Evolutionary conservation across 2,888 invertebrate species (phyloP).

Genomic region (Cybosia mesomella): DNA sequence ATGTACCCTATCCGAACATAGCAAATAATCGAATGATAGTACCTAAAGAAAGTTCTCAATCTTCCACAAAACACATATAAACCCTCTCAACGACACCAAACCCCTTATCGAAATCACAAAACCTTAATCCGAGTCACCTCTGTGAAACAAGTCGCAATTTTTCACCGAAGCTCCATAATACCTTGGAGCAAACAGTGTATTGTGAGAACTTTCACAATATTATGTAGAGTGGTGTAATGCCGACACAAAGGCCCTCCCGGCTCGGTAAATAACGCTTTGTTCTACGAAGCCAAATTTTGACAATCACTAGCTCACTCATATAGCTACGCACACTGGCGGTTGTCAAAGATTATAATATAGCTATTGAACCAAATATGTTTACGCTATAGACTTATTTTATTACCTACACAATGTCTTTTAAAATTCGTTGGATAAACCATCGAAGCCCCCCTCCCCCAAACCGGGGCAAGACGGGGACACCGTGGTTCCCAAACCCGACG

Average conservation of each 20-base stretch:
- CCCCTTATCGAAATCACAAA: conserved; percentile 25
- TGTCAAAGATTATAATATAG: conserved; percentile 68
- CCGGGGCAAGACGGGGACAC: too few relatives aligned
- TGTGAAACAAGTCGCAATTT: conserved; percentile 67
- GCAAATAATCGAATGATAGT: background rate
- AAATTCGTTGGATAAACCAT: background rate
- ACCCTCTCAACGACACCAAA: conserved; percentile 15
- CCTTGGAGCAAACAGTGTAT: conserved; percentile 79
- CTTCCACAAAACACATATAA: conserved; percentile 12
- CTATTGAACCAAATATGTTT: background rate
- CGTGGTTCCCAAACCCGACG: too few relatives aligned
- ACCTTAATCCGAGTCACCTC: conserved; percentile 68
- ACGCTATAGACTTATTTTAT: background rate
- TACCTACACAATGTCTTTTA: background rate
- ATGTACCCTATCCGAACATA: background rate
- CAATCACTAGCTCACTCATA: conserved; percentile 85
- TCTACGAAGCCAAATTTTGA: conserved; percentile 88
- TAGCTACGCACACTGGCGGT: conserved; percentile 69
- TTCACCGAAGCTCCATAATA: conserved; percentile 72
- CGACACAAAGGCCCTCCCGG: conserved; percentile 82
- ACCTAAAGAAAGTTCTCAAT: conserved; percentile 10
- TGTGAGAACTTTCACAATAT: conserved; percentile 86
- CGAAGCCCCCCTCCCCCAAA: too few relatives aligned
- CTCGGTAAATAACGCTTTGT: conserved; percentile 87
- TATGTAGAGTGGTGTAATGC: conserved; percentile 86